phyloP scores from a whole-genome alignment of 2,888 invertebrate species.

The Drosophila rellima region DNA sequence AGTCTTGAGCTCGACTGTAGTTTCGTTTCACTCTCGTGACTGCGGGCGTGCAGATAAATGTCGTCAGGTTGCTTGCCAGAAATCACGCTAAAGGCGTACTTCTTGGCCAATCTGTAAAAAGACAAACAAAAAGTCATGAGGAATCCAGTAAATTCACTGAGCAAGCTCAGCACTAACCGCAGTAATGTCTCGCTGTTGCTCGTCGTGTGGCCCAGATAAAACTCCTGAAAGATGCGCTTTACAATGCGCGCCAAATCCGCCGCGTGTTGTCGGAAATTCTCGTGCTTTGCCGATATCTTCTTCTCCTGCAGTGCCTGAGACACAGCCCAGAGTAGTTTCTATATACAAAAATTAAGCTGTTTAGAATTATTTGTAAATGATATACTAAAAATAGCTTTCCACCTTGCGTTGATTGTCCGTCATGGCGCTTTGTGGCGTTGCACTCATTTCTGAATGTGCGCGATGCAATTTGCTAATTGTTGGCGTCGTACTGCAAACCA shows the following conservation, averaged over 20 bases:
- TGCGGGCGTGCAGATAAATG: slow-evolving; percentile 85
- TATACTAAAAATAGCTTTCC: neutral
- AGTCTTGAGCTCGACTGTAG: slow-evolving; percentile 71
- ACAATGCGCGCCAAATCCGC: slow-evolving; percentile 89
- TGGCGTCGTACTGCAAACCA: slow-evolving; percentile 52
- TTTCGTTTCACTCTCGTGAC: slow-evolving; percentile 77
- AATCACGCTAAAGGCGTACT: slow-evolving; percentile 89
- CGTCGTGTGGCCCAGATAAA: slow-evolving; percentile 88
- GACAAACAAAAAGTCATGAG: neutral
- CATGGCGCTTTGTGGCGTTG: slow-evolving; percentile 68
- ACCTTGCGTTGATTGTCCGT: slow-evolving; percentile 85
- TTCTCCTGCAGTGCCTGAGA: slow-evolving; percentile 91
- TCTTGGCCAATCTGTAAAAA: slow-evolving; percentile 88
- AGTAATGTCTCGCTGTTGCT: slow-evolving; percentile 93
- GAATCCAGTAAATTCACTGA: too few relatives aligned
- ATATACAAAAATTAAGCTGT: neutral
- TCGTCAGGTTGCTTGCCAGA: slow-evolving; percentile 89
- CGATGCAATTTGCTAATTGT: slow-evolving; percentile 65
- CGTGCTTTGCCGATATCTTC: slow-evolving; percentile 89
- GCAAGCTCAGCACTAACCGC: slow-evolving; percentile 84
- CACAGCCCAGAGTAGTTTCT: slow-evolving; percentile 93
- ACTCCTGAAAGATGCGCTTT: slow-evolving; percentile 88
- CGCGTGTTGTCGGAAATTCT: slow-evolving; percentile 90
- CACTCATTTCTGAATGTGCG: slow-evolving; percentile 77
- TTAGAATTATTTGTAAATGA: neutral